phyloP scores from a whole-genome alignment of 2,113 vertebrate species.

The Cairina moschata region DNA sequence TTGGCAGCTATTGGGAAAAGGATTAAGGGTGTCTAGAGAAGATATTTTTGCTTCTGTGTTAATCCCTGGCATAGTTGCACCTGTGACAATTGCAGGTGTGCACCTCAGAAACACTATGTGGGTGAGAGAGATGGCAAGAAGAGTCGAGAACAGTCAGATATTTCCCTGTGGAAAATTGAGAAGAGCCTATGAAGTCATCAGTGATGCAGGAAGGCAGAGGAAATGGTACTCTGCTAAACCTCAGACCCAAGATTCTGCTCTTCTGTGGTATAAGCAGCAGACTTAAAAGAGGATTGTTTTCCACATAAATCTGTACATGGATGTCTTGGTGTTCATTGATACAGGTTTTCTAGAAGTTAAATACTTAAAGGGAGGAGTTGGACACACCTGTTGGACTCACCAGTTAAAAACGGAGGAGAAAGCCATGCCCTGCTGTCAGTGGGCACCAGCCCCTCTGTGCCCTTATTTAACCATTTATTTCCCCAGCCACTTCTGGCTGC shows the following conservation, averaged over 20 bases:
- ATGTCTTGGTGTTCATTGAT: not conserved
- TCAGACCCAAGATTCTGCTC: not conserved
- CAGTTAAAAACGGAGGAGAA: not conserved
- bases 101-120: not conserved
- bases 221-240: not conserved
- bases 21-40: not conserved
- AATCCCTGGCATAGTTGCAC: not conserved
- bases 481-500: not conserved
- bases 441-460: not conserved
- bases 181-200: not conserved
- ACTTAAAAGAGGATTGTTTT: not conserved
- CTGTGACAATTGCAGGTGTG: not conserved
- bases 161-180: not conserved
- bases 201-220: not conserved
- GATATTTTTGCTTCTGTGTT: not conserved
- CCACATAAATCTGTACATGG: not conserved
- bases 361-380: not conserved
- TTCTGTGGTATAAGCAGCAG: not conserved
- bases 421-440: fast-evolving
- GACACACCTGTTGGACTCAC: not conserved
- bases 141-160: not conserved
- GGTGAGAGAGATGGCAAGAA: not conserved
- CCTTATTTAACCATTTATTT: not conserved
- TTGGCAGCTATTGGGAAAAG: not conserved
- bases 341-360: not conserved